Percentiles rank a stretch among this genome's conserved stretches.
Evolutionary conservation across 2,888 invertebrate genomes (phyloP).

Genomic region (Hypena proboscidalis): DNA sequence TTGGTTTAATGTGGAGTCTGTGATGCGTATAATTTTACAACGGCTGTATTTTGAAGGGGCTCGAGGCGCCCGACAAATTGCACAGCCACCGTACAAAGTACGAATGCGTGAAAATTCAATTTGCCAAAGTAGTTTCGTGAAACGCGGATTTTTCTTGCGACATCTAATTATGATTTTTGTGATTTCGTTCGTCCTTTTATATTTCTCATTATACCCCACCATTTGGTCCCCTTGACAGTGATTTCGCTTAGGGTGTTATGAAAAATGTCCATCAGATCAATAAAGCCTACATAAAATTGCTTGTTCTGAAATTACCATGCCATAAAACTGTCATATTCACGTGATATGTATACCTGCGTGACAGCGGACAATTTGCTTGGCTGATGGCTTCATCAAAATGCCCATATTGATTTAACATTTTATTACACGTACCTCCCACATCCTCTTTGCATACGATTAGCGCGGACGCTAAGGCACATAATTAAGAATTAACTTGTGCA

Average conservation of each 20-base stretch:
- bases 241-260: too few species aligned
- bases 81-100: conserved; percentile 47
- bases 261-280: not conserved
- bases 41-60: conserved; percentile 43
- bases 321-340: conserved; percentile 29
- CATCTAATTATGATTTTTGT: conserved; percentile 10
- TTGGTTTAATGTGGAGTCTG: conserved; percentile 24
- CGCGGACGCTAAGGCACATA: conserved; percentile 39
- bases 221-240: too few species aligned
- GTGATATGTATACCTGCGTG: conserved; percentile 25
- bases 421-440: conserved; percentile 7
- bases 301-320: conserved; percentile 22
- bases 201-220: not conserved
- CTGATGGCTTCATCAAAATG: conserved; percentile 23
- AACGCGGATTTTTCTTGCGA: conserved; percentile 22
- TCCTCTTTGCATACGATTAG: conserved; percentile 11
- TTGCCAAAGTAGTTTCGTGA: conserved; percentile 51
- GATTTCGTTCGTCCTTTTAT: conserved; percentile 1
- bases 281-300: not conserved
- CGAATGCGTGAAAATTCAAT: conserved; percentile 58
- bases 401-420: conserved; percentile 21
- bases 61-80: conserved; percentile 55
- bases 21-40: conserved; percentile 46
- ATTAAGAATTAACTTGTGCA: conserved; percentile 53
- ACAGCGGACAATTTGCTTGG: conserved; percentile 25